phyloP scores from a whole-genome alignment of 2,113 vertebrate species.

The Picathartes gymnocephalus region DNA sequence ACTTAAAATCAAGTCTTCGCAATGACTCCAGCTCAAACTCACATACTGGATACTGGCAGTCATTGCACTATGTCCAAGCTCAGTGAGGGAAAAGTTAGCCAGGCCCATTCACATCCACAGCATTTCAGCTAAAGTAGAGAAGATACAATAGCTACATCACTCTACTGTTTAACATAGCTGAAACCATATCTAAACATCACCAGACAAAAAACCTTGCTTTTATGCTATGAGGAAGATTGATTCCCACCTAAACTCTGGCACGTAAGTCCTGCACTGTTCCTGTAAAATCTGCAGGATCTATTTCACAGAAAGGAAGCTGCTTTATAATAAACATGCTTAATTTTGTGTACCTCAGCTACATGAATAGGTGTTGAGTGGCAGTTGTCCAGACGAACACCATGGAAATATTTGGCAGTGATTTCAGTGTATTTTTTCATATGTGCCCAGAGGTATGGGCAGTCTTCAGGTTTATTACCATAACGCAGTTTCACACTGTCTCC shows the following conservation, averaged over 20 bases:
- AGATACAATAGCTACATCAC: not conserved
- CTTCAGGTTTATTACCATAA: conserved; percentile 87
- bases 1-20: not conserved
- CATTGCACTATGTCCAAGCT: not conserved
- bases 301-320: not conserved
- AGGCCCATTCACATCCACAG: rapidly evolving
- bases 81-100: not conserved
- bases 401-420: conserved; percentile 88
- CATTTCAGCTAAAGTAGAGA: not conserved
- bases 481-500: conserved; percentile 94
- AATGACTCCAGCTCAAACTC: not conserved
- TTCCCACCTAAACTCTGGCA: not conserved
- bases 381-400: conserved; percentile 92
- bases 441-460: conserved; percentile 94
- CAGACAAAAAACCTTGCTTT: not conserved
- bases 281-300: not conserved
- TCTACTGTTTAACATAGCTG: not conserved
- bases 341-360: conserved; percentile 88
- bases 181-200: not conserved
- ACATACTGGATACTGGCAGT: not conserved
- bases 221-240: not conserved
- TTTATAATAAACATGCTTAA: not conserved
- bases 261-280: not conserved
- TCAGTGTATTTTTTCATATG: conserved; percentile 97
- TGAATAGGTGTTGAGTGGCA: conserved; percentile 95